phyloP scores from a whole-genome alignment of 2,113 vertebrate species.

The Lichenostomus cassidix region DNA sequence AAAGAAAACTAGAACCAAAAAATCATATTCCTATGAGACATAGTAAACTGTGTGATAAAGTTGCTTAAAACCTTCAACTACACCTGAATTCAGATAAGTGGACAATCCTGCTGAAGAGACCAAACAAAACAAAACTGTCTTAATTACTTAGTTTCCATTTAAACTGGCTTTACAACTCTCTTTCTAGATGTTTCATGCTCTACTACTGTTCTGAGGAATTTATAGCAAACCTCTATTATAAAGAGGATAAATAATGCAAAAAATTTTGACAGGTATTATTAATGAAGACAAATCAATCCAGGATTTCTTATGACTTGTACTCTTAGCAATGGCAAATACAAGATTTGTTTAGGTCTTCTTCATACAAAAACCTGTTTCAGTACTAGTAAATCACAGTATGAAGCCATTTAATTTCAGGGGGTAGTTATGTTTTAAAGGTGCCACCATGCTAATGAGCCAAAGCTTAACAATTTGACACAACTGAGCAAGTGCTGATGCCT shows the following conservation, averaged over 20 bases:
- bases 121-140: not conserved
- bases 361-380: not conserved
- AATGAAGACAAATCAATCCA: not conserved
- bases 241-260: not conserved
- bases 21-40: not conserved
- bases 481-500: not conserved
- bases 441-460: not conserved
- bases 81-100: not conserved
- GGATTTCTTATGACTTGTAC: not conserved
- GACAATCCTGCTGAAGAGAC: not conserved
- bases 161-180: not conserved
- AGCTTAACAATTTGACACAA: not conserved
- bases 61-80: not conserved
- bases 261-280: not conserved
- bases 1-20: not conserved
- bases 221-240: not conserved
- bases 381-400: not conserved
- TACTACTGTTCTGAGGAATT: not conserved
- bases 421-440: not conserved
- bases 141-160: not conserved
- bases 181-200: not conserved
- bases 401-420: not conserved
- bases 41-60: not conserved
- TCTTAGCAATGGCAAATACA: not conserved
- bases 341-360: accelerated